Evolutionary conservation across 2,797 vertebrate genomes (phyloP).

Genomic region (Brotula barbata): DNA sequence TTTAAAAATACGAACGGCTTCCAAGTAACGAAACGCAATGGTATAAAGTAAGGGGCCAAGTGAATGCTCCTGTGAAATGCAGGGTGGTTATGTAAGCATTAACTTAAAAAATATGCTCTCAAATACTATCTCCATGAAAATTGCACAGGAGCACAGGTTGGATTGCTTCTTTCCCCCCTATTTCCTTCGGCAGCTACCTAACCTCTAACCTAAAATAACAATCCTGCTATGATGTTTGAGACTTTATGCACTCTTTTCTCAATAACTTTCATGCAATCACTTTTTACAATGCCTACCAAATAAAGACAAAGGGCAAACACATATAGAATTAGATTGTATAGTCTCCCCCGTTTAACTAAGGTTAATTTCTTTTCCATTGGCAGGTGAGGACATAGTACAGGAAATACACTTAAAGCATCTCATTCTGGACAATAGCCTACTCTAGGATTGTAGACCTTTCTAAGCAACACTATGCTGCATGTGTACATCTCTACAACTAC

Average conservation of each 20-base stretch:
- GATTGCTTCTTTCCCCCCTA: conserved; percentile 6
- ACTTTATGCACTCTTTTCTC: conserved; percentile 25
- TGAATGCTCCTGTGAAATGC: conserved; percentile 9
- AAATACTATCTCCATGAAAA: conserved; percentile 32
- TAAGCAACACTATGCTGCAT: conserved; percentile 12
- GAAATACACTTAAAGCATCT: conserved; percentile 3
- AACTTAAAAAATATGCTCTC: conserved; percentile 3
- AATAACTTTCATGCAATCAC: conserved; percentile 24
- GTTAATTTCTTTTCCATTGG: conserved; percentile 19
- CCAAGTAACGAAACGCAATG: background rate
- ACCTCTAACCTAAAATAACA: too few species aligned
- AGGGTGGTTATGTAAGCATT: conserved; percentile 14
- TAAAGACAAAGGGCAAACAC: conserved; percentile 52
- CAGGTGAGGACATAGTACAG: conserved; percentile 6
- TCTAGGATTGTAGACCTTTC: background rate
- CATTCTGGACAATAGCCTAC: background rate
- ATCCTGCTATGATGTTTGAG: too few species aligned
- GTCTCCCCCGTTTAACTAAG: conserved; percentile 25
- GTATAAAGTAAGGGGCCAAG: background rate
- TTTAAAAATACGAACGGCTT: conserved; percentile 8
- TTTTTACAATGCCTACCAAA: conserved; percentile 34
- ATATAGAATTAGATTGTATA: conserved; percentile 10
- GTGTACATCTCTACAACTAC: background rate
- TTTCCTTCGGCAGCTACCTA: conserved; percentile 21
- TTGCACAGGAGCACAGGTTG: conserved; percentile 15